Base-by-base conservation (phyloP, 2,113 vertebrate genomes). In the Onychostruthus taczanowskii region DNA sequence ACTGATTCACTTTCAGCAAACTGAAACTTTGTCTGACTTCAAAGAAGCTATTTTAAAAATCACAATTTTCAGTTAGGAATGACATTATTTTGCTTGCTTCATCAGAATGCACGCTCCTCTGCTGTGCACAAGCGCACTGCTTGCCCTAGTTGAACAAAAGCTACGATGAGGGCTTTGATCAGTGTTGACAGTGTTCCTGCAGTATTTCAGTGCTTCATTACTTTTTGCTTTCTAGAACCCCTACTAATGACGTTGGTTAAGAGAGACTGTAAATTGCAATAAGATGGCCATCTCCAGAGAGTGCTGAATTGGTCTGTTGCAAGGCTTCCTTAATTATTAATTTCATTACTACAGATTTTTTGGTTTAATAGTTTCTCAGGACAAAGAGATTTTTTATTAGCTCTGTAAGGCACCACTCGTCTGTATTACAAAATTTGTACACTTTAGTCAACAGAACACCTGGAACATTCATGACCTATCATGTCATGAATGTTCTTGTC, bases 61-160 rank as follows among this genome's bases (percentile, higher is more conserved):
- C 75, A 64, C 39, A 55, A 7, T 95, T 94, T 89, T 93, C 61
- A n/a, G 53, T 52, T 87, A 79, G 84, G 63, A 79, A 61, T 85
- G 87, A 87, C 0, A 13, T 84, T 82, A 55, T 88, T 90, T 81
- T 94, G 76, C 79, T 84, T 75, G 66, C 76, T 96, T 88, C 77
- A 80, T 63, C 68, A 79, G 62, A 83, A 89, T 63, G 56, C 78
- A 72, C 43, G 59, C 39, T 87, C 39, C 44, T 92, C n/a, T 87
- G 70, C 77, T 85, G 84, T 5, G 9, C 81, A 66, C 52, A 93
- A 80, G 74, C 0, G 10, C 92, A 76, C 84, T 63, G 64, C 84
- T 94, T 96, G 94, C 82, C 88, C 87, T 76, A 91, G 72, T 87
- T 94, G 92, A 90, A 76, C 64, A 94, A 96, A 96, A 95, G 46